These are phyloP conservation scores for Ephydatia muelleri DNA, from an alignment of 37 sponge, comb jelly and placozoan genomes.

Conservation along the genomic window DNA sequence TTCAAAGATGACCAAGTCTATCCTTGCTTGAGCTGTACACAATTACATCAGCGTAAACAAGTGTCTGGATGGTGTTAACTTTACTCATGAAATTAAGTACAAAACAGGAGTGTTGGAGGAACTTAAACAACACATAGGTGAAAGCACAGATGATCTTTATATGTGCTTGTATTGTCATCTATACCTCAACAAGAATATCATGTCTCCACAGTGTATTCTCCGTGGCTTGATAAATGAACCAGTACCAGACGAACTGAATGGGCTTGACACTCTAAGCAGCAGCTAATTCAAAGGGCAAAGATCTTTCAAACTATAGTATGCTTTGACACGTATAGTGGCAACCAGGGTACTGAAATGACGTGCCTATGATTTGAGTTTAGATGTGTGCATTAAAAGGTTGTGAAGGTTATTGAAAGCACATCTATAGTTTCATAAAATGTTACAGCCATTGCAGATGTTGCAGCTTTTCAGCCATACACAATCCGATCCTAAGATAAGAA, in stretches of 20 bases:
- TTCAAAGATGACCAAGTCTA: slow-evolving; percentile 23
- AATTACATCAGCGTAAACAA: slow-evolving; percentile 16
- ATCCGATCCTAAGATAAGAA: slow-evolving; percentile 28
- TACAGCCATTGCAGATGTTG: slow-evolving; percentile 14
- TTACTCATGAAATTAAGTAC: slow-evolving; percentile 21
- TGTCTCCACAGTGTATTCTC: slow-evolving; percentile 58
- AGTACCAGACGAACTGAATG: slow-evolving; percentile 40
- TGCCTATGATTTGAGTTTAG: slow-evolving; percentile 18
- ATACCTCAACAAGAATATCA: slow-evolving; percentile 13
- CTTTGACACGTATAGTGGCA: slow-evolving; percentile 51
- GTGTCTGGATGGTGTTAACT: slow-evolving; percentile 15
- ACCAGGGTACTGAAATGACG: slow-evolving; percentile 51
- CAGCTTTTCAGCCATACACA: slow-evolving; percentile 56
- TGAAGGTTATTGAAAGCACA: slow-evolving; percentile 20
- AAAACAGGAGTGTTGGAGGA: slow-evolving; percentile 13
- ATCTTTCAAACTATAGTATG: slow-evolving; percentile 46
- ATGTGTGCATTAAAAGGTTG: slow-evolving; percentile 38
- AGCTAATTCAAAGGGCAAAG: slow-evolving; percentile 60
- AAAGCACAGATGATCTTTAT: neutral
- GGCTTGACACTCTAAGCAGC: slow-evolving; percentile 44
- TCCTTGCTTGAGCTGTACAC: slow-evolving; percentile 54
- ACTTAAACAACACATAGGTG: neutral
- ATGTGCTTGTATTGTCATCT: slow-evolving; percentile 53
- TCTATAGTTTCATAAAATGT: slow-evolving; percentile 47
- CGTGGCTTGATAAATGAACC: slow-evolving; percentile 54